Evolutionary conservation across 2,113 vertebrate species (phyloP).

Genomic region (Lophius piscatorius): DNA sequence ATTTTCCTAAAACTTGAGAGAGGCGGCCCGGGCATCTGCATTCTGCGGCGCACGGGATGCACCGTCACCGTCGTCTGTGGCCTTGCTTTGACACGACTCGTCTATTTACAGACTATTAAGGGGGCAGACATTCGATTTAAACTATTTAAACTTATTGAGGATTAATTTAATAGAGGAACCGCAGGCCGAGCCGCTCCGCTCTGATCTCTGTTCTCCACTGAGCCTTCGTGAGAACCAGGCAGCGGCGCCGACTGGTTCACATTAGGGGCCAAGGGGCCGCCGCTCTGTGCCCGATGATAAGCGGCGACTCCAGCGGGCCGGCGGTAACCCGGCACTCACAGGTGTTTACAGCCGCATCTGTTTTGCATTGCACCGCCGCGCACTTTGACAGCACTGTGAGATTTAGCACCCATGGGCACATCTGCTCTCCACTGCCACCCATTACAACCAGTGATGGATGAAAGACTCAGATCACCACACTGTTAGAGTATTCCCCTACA

Average conservation of each 20-base stretch:
- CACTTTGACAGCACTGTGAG: constrained; percentile 45
- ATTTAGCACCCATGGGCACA: constrained; percentile 47
- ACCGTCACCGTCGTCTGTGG: constrained; percentile 8
- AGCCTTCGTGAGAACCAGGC: constrained; percentile 63
- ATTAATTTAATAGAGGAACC: constrained; percentile 43
- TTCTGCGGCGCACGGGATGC: constrained; percentile 31
- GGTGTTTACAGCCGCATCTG: constrained; percentile 81
- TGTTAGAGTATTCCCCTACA: not conserved
- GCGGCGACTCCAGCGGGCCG: constrained; percentile 50
- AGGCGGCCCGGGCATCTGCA: constrained; percentile 9
- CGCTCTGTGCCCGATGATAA: constrained; percentile 66
- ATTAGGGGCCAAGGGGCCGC: constrained; percentile 70
- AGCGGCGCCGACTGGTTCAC: constrained; percentile 68
- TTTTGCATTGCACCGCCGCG: constrained; percentile 59
- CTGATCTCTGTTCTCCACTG: constrained; percentile 41
- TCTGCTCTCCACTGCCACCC: constrained; percentile 24
- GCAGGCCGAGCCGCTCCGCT: constrained; percentile 31
- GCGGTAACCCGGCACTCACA: constrained; percentile 67
- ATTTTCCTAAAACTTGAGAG: no score
- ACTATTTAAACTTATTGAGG: constrained; percentile 23
- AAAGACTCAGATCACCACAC: no score
- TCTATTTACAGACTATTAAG: constrained; percentile 30
- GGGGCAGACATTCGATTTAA: constrained; percentile 15
- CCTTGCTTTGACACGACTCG: constrained; percentile 23
- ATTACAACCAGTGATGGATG: not conserved